phyloP scores from a whole-genome alignment of 2,113 vertebrate genomes.

The Varanus salvator region DNA sequence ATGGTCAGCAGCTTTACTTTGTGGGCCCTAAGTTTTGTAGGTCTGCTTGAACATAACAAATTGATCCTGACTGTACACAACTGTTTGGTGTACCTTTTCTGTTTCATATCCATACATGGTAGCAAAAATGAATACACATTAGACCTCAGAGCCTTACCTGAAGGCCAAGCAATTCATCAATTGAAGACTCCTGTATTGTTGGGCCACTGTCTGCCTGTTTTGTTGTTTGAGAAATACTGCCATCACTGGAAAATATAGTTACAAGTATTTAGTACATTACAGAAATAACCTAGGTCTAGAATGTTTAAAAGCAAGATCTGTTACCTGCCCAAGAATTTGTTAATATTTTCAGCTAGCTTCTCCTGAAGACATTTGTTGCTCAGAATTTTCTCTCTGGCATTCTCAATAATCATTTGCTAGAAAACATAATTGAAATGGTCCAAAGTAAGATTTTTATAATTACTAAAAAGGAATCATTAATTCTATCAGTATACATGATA shows the following conservation, averaged over 20 bases:
- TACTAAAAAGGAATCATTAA: conserved; percentile 21
- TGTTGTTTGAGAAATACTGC: conserved; percentile 79
- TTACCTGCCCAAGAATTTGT: conserved; percentile 96
- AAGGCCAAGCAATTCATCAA: conserved; percentile 96
- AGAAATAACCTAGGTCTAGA: conserved; percentile 8
- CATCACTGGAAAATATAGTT: conserved; percentile 81
- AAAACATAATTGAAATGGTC: conserved; percentile 66
- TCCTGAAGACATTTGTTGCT: conserved; percentile 94
- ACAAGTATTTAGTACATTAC: conserved; percentile 44
- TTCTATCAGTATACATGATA: background rate
- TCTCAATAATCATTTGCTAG: conserved; percentile 98
- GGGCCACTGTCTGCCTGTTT: conserved; percentile 83
- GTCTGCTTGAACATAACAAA: background rate
- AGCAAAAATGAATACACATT: no score
- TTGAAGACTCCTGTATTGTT: conserved; percentile 89
- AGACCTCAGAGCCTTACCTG: conserved; percentile 80
- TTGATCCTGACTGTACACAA: background rate
- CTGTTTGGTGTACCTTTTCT: background rate
- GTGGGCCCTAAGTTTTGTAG: background rate
- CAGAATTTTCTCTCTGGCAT: conserved; percentile 95
- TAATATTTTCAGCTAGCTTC: conserved; percentile 98
- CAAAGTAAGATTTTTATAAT: conserved; percentile 32
- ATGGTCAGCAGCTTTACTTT: background rate
- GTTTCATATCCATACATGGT: background rate
- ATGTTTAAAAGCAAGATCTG: background rate